Percentiles rank a stretch among this genome's conserved stretches.
Conservation (phyloP, 2,797 vertebrate genomes). For the Chaenodraco wilsoni region DNA sequence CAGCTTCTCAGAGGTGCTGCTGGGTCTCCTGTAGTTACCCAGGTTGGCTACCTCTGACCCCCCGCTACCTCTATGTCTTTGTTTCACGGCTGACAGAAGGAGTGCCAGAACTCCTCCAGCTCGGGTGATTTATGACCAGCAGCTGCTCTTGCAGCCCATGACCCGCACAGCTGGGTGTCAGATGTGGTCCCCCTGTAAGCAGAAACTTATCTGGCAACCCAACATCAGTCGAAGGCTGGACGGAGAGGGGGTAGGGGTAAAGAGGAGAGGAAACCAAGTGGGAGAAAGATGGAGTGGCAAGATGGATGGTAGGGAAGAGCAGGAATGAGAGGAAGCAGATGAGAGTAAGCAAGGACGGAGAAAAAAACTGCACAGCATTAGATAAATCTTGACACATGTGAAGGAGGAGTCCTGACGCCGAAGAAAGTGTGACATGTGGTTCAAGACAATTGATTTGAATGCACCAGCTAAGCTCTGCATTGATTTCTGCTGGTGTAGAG, state of each 20-base stretch:
- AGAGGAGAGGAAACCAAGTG: constrained; percentile 54
- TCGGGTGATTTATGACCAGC: constrained; percentile 93
- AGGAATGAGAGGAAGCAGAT: constrained; percentile 39
- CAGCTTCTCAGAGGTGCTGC: constrained; percentile 44
- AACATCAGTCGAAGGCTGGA: constrained; percentile 67
- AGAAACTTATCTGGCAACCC: constrained; percentile 81
- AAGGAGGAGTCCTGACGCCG: constrained; percentile 54
- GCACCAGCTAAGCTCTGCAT: constrained; percentile 87
- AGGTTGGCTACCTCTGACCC: constrained; percentile 82
- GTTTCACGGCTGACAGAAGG: constrained; percentile 94
- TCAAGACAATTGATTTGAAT: constrained; percentile 84
- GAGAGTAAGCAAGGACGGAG: constrained; percentile 27
- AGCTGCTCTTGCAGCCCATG: constrained; percentile 89
- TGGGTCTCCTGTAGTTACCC: constrained; percentile 69
- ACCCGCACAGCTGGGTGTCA: constrained; percentile 88
- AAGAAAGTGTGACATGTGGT: constrained; percentile 46
- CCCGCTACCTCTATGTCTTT: constrained; percentile 90
- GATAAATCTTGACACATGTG: constrained; percentile 24
- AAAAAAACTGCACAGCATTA: constrained; percentile 48
- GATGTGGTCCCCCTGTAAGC: constrained; percentile 88
- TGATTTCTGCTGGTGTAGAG: constrained; percentile 89
- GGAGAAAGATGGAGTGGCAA: constrained; percentile 66
- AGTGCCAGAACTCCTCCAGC: constrained; percentile 89
- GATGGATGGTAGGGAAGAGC: constrained; percentile 39
- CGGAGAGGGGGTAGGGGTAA: constrained; percentile 37